A percentile compares a stretch with the other conserved stretches of the same genome.
Evolutionary conservation across 2,113 vertebrate genomes (phyloP).

Genomic region (Phylloscopus trochilus): DNA sequence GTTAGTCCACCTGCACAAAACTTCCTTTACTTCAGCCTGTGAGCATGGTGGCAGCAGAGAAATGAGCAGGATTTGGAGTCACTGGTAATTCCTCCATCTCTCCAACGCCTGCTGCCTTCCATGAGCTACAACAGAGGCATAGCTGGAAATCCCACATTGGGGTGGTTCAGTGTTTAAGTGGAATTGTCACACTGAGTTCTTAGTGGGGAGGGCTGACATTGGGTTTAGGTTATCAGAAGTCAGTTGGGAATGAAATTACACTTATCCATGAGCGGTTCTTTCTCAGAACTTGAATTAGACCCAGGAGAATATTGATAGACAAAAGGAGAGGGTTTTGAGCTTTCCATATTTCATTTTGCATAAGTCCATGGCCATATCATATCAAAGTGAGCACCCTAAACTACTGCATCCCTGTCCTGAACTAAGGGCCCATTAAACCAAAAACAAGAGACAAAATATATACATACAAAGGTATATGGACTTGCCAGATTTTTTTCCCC

Average conservation of each 20-base stretch:
- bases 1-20: neutral
- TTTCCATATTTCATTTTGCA: rapidly evolving
- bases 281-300: neutral
- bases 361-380: rapidly evolving
- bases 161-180: neutral
- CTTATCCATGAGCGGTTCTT: neutral
- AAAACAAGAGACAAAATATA: neutral
- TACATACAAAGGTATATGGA: neutral
- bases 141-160: neutral
- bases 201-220: rapidly evolving
- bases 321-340: neutral
- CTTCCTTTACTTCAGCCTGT: neutral
- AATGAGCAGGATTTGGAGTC: neutral
- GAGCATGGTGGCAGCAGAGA: neutral
- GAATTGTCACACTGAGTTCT: neutral
- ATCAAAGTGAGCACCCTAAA: neutral
- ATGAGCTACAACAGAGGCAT: neutral
- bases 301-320: neutral
- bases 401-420: neutral
- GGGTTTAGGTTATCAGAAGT: neutral
- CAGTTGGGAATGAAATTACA: neutral
- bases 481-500: neutral
- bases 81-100: neutral
- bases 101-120: rapidly evolving
- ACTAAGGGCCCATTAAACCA: neutral